Evolutionary conservation across 2,888 invertebrate species (phyloP).

Genomic region (Parochlus steinenii): DNA sequence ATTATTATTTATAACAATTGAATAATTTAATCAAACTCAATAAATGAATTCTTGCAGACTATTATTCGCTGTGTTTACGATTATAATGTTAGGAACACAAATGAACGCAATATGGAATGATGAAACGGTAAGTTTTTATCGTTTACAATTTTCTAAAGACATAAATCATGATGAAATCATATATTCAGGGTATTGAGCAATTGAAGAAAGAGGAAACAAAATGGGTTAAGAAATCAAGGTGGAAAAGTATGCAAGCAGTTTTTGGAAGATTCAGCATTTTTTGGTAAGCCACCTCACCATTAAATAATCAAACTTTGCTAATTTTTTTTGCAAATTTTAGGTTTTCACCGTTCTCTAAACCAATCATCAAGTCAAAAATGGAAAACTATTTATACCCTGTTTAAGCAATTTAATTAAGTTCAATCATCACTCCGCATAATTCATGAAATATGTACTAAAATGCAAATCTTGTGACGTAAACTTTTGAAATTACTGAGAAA

Average conservation of each 20-base stretch:
- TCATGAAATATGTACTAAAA: no score
- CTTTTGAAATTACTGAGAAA: no score
- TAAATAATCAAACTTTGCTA: no score
- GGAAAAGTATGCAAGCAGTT: slow-evolving; percentile 91
- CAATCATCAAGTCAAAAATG: slow-evolving; percentile 57
- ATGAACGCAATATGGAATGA: slow-evolving; percentile 96
- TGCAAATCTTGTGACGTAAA: no score
- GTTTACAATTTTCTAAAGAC: no score
- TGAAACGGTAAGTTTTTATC: slow-evolving; percentile 58
- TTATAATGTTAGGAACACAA: slow-evolving; percentile 94
- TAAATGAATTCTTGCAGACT: no score
- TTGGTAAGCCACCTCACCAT: slow-evolving; percentile 94
- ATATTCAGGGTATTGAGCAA: slow-evolving; percentile 95
- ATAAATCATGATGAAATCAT: no score
- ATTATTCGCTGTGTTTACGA: slow-evolving; percentile 93
- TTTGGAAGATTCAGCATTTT: slow-evolving; percentile 89
- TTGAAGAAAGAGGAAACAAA: slow-evolving; percentile 88
- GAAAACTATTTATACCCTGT: slow-evolving; percentile 76
- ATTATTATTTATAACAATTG: no score
- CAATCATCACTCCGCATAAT: no score
- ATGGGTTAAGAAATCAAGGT: slow-evolving; percentile 81
- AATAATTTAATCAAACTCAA: no score
- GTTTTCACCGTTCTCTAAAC: slow-evolving; percentile 60
- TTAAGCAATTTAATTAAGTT: slow-evolving; percentile 27
- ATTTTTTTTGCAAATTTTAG: no score